Evolutionary conservation across 2,888 invertebrate genomes (phyloP).

Genomic region (Capitulum mitella): DNA sequence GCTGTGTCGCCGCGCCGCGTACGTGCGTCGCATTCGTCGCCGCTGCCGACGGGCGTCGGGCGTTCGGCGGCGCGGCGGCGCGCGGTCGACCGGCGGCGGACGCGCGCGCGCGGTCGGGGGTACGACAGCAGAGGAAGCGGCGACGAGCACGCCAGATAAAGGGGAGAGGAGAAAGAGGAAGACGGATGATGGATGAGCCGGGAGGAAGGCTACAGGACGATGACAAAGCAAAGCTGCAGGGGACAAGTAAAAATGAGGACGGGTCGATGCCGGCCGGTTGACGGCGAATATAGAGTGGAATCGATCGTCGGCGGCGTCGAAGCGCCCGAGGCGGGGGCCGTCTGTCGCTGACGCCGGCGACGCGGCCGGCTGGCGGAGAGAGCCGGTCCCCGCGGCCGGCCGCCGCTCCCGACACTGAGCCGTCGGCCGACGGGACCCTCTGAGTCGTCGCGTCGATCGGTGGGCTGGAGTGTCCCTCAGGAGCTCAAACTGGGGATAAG

Average conservation of each 20-base stretch:
- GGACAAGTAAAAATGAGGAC: slow-evolving; percentile 20
- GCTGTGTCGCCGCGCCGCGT: neutral
- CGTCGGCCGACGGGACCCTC: no score
- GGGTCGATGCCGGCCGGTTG: neutral
- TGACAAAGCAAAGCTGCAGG: slow-evolving; percentile 24
- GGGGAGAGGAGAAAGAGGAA: slow-evolving; percentile 15
- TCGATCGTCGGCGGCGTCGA: slow-evolving; percentile 8
- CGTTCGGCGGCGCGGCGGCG: neutral
- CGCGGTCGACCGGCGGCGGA: neutral
- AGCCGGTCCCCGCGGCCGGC: no score
- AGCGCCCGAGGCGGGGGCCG: no score
- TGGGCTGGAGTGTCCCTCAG: no score
- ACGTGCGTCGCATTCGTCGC: slow-evolving; percentile 16
- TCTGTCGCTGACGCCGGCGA: neutral
- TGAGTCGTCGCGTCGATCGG: no score
- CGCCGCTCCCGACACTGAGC: no score
- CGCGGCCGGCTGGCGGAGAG: no score
- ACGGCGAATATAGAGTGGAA: neutral
- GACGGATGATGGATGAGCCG: slow-evolving; percentile 14
- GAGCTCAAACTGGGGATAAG: no score
- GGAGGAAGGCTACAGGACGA: slow-evolving; percentile 22
- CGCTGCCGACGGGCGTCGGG: neutral
- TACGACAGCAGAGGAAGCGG: neutral
- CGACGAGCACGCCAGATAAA: slow-evolving; percentile 21
- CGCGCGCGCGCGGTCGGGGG: neutral